A percentile compares a stretch with the other conserved stretches of the same genome.
These are phyloP conservation scores for Rhagonycha lutea DNA, from an alignment of 2,888 invertebrate genomes.

Conservation along the genomic window DNA sequence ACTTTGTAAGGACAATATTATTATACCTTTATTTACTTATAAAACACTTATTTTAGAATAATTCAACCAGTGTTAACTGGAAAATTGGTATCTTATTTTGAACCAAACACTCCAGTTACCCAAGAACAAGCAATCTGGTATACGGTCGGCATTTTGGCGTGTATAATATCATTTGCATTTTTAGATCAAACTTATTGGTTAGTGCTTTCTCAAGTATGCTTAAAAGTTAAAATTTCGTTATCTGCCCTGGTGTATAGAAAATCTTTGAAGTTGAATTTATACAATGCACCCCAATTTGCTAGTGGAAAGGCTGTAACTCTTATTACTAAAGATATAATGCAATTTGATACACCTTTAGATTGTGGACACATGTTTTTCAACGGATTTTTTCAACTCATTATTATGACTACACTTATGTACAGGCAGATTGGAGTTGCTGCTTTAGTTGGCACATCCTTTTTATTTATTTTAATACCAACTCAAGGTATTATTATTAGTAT, in stretches of 20 bases:
- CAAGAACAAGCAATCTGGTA: conserved; percentile 67
- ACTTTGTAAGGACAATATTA: conserved; percentile 17
- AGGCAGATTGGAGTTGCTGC: conserved; percentile 56
- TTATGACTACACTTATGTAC: conserved; percentile 73
- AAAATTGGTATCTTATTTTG: conserved; percentile 69
- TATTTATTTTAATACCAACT: conserved; percentile 50
- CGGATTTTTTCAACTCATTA: conserved; percentile 73
- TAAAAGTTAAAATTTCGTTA: conserved; percentile 80
- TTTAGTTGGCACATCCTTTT: conserved; percentile 57
- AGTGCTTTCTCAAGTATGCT: conserved; percentile 77
- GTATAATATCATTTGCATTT: conserved; percentile 72
- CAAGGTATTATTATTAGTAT: conserved; percentile 40
- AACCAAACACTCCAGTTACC: conserved; percentile 57
- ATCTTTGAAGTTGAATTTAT: conserved; percentile 68
- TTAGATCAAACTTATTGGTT: conserved; percentile 80
- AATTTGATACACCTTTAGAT: conserved; percentile 79
- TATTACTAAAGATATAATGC: conserved; percentile 51
- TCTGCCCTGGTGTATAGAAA: conserved; percentile 85
- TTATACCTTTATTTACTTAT: neutral
- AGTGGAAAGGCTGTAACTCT: conserved; percentile 61
- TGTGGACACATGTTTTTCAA: conserved; percentile 81
- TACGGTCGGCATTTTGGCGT: conserved; percentile 70
- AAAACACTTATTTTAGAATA: conserved; percentile 57
- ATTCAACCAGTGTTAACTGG: conserved; percentile 68
- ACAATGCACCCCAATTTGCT: conserved; percentile 81